Conservation (phyloP, 1,140 invertebrate genomes). For the Zaprionus ornatus region DNA sequence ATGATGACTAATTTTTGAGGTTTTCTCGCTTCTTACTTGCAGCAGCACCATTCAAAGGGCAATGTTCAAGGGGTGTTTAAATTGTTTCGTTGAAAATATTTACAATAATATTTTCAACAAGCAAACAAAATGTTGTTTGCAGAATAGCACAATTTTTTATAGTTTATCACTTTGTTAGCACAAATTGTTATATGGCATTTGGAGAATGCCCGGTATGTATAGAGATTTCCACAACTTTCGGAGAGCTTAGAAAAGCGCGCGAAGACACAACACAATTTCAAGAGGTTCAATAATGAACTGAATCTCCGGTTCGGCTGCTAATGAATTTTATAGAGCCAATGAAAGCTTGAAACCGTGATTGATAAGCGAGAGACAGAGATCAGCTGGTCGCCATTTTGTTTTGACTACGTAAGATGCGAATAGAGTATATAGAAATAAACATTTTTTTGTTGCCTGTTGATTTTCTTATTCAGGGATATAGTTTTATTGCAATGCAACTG, state of each 20-base stretch:
- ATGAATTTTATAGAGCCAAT: constrained; percentile 59
- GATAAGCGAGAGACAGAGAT: constrained; percentile 64
- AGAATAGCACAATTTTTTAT: constrained; percentile 3
- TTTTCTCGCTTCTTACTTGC: constrained; percentile 42
- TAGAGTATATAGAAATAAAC: constrained; percentile 3
- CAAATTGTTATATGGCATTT: constrained; percentile 42
- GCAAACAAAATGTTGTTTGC: background rate
- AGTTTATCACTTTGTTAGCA: constrained; percentile 6
- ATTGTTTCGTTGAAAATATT: constrained; percentile 7
- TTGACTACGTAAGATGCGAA: constrained; percentile 1
- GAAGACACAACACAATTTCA: constrained; percentile 32
- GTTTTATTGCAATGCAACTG: constrained; percentile 31
- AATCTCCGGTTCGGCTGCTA: constrained; percentile 17
- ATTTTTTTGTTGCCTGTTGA: constrained; percentile 22
- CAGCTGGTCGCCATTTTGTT: constrained; percentile 74
- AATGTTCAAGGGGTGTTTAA: constrained; percentile 15
- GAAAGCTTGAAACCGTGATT: constrained; percentile 6
- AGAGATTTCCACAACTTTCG: constrained; percentile 34
- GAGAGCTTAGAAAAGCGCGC: background rate
- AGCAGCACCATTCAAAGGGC: constrained; percentile 57
- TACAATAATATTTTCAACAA: background rate
- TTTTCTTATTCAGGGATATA: constrained; percentile 17
- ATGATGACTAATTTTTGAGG: constrained; percentile 49
- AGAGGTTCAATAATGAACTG: constrained; percentile 68
- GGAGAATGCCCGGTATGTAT: constrained; percentile 39